Base-by-base conservation (phyloP, 2,113 vertebrate genomes). In the Nicator chloris region DNA sequence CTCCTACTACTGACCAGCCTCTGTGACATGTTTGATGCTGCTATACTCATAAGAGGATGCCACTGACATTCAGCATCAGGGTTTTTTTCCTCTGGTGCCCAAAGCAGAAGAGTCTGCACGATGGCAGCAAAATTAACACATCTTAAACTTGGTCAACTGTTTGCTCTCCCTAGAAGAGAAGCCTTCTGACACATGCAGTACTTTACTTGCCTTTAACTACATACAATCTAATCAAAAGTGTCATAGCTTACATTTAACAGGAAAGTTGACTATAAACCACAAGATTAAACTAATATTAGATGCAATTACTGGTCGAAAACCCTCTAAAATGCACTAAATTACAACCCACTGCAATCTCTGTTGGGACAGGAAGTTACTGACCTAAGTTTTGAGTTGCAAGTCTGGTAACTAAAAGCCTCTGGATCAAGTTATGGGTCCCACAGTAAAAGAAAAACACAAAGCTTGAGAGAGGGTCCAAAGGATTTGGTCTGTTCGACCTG, bases 11-110 rank as follows among this genome's bases (percentile, higher is more conserved):
- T 19, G 26, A 81, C 39, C 64, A 39, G 31, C 33, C 60, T 66
- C 64, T 45, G 39, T 45, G 37, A 47, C 1, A 0, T 0, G 0
- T 63, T n/a, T 37, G 37, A 65, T 40, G 26, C 2, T 79, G 44
- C 57, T 56, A 71, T 6, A 66, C 33, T 15, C 2, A 3, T 6
- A 49, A n/a, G 7, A 69, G 24, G 57, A 82, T 37, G 30, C 4
- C 59, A 77, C 50, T 26, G 13, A 59, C 50, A 37, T 33, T 77
- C 28, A 77, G 4, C 63, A 65, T 23, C 49, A 31, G 33, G 2
- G 19, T 8, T 15, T 35, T 61, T 47, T 19, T 2, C 15, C 37
- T 57, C 27, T 23, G 28, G 33, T 73, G 31, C 31, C 15, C 64
- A 45, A 69, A 57, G 54, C 45, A 77, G 35, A 72, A 72, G 15